Evolutionary conservation across 2,113 vertebrate genomes (phyloP).

Genomic region (Xyrauchen texanus): DNA sequence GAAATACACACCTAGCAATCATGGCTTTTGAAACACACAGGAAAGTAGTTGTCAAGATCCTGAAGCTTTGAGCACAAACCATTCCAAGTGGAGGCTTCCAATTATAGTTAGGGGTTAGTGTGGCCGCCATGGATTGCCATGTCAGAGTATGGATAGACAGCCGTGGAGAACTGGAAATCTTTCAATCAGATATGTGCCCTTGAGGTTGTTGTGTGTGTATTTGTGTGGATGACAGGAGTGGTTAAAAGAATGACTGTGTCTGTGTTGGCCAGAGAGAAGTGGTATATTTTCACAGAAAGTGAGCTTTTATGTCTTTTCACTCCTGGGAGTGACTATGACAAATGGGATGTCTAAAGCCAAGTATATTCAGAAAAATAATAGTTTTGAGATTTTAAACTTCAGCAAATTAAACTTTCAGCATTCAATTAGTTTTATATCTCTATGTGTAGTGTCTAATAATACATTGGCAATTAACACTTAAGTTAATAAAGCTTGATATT

Average conservation of each 20-base stretch:
- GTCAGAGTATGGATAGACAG: constrained; percentile 94
- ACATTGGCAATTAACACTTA: too few species aligned
- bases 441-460: too few species aligned
- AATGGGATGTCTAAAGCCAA: constrained; percentile 31
- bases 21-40: constrained; percentile 75
- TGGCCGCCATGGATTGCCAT: constrained; percentile 85
- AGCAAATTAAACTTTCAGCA: constrained; percentile 16
- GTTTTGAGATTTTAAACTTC: constrained; percentile 15
- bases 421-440: background rate
- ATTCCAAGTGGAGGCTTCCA: constrained; percentile 98
- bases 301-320: constrained; percentile 49
- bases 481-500: too few species aligned
- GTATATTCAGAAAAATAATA: background rate
- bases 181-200: constrained; percentile 92
- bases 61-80: constrained; percentile 95
- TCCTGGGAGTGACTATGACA: constrained; percentile 37
- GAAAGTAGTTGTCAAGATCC: constrained; percentile 96
- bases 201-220: constrained; percentile 51
- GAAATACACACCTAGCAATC: constrained; percentile 28
- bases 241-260: constrained; percentile 32
- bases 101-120: constrained; percentile 99
- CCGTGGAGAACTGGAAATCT: constrained; percentile 94
- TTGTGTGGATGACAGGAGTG: constrained; percentile 17
- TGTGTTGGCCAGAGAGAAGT: constrained; percentile 35
- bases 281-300: constrained; percentile 31